Conservation (phyloP, 2,888 invertebrate species). For the Athripsodes cinereus region DNA sequence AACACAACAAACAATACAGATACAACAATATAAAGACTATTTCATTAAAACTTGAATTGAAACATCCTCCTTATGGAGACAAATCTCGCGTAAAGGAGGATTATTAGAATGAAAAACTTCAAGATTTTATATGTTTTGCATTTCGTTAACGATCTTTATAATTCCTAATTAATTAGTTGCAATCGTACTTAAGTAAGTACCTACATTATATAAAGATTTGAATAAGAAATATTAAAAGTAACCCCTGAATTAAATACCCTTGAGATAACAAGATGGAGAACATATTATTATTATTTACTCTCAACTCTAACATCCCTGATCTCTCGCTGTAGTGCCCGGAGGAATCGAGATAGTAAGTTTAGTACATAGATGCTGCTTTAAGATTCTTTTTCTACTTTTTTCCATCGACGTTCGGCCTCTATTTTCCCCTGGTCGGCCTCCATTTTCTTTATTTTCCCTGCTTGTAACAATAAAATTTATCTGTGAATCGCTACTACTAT, state of each 20-base stretch:
- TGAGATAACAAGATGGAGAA: constrained; percentile 20
- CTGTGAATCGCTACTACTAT: constrained; percentile 15
- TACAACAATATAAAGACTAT: too few relatives aligned
- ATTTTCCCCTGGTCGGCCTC: constrained; percentile 17
- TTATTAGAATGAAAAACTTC: too few relatives aligned
- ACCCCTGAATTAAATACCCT: constrained; percentile 18
- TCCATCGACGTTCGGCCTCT: constrained; percentile 21
- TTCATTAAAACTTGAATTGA: too few relatives aligned
- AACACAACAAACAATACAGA: too few relatives aligned
- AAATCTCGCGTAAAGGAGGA: too few relatives aligned
- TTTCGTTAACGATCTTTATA: too few relatives aligned
- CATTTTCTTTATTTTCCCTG: constrained; percentile 10
- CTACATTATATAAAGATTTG: too few relatives aligned
- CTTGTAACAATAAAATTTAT: constrained; percentile 27
- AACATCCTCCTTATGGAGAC: too few relatives aligned
- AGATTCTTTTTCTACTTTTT: constrained; percentile 17
- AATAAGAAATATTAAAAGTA: constrained; percentile 6
- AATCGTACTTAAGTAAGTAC: too few relatives aligned
- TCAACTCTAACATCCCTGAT: constrained; percentile 8
- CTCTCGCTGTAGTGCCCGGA: constrained; percentile 11
- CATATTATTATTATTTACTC: constrained; percentile 18
- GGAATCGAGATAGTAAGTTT: constrained; percentile 5
- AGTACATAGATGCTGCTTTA: constrained; percentile 13
- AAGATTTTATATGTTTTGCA: too few relatives aligned
- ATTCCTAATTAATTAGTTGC: too few relatives aligned